Evolutionary conservation across 2,797 vertebrate genomes (phyloP).

Genomic region (Nyctibius grandis): DNA sequence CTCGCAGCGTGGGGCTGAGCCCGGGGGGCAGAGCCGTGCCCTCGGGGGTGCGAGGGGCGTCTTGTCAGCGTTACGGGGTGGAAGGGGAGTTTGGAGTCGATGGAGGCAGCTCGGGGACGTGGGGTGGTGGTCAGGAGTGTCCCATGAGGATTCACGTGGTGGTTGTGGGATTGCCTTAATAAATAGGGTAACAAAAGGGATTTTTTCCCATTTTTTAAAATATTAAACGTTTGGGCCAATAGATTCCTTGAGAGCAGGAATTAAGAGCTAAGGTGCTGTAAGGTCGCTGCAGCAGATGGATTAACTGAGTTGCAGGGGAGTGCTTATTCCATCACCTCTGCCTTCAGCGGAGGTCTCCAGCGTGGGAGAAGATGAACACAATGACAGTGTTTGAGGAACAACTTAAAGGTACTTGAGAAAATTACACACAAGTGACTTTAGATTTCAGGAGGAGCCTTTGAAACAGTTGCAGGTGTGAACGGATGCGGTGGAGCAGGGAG

Average conservation of each 20-base stretch:
- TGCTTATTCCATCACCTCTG: background rate
- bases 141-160: too few species aligned
- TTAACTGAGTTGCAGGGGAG: background rate
- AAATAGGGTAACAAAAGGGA: background rate
- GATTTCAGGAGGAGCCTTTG: background rate
- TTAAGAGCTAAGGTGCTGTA: background rate
- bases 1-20: background rate
- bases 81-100: background rate
- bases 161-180: background rate
- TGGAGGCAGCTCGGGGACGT: too few species aligned
- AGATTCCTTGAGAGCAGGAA: background rate
- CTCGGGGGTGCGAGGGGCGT: fast-evolving
- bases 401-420: background rate
- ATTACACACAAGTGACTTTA: background rate
- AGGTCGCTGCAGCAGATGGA: background rate
- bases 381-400: background rate
- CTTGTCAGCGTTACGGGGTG: fast-evolving
- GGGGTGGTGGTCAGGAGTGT: too few species aligned
- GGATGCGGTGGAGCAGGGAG: background rate
- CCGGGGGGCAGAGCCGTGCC: fast-evolving
- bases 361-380: background rate
- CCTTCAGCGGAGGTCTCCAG: background rate
- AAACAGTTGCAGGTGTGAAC: background rate
- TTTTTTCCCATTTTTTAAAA: background rate
- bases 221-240: background rate